Evolutionary conservation across 2,888 invertebrate species (phyloP).

Genomic region (Ennomos quercinarius): DNA sequence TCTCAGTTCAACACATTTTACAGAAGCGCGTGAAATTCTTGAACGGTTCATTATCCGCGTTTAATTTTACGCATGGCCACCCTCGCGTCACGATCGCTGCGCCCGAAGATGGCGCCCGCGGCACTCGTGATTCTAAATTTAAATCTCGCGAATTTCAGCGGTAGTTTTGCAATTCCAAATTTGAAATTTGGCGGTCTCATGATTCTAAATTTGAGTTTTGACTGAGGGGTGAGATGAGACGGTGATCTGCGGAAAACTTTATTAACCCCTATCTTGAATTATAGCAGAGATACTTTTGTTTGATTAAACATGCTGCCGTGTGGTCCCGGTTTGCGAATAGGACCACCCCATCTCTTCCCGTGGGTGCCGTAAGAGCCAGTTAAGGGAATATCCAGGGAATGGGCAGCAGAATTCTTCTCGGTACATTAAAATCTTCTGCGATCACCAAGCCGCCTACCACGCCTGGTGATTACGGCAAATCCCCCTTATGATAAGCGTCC

Average conservation of each 20-base stretch:
- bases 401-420: no score
- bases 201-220: conserved; percentile 30
- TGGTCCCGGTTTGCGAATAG: no score
- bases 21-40: conserved; percentile 37
- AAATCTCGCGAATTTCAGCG: conserved; percentile 58
- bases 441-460: no score
- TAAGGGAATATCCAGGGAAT: no score
- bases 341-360: no score
- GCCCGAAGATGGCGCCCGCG: conserved; percentile 51
- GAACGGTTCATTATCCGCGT: conserved; percentile 78
- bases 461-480: no score
- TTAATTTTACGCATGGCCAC: conserved; percentile 84
- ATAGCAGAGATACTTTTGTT: no score
- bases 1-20: conserved; percentile 68
- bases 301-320: no score
- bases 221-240: conserved; percentile 24
- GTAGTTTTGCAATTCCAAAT: conserved; percentile 43
- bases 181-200: conserved; percentile 37
- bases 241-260: conserved; percentile 24
- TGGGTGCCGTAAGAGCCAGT: no score
- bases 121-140: conserved; percentile 57
- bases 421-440: no score
- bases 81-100: conserved; percentile 62
- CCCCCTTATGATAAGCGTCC: no score
- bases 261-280: conserved; percentile 2